Evolutionary conservation across 2,113 vertebrate species (phyloP).

Genomic region (Propithecus coquereli): DNA sequence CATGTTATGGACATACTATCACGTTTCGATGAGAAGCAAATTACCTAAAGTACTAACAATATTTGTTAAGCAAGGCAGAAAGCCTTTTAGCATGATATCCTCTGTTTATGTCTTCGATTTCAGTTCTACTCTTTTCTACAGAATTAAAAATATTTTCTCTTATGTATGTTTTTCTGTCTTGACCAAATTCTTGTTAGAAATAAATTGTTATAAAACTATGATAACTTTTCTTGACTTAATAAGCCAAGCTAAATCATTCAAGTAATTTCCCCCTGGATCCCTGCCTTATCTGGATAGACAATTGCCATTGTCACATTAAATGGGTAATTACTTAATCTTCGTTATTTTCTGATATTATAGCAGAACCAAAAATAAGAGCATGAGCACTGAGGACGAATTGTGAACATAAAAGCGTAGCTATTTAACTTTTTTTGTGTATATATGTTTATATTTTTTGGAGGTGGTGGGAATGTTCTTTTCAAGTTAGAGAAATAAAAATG

Average conservation of each 20-base stretch:
- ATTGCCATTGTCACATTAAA: neutral
- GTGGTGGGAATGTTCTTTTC: neutral
- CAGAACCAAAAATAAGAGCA: neutral
- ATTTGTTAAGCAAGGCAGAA: conserved; percentile 4
- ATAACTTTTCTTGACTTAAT: neutral
- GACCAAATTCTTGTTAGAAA: conserved; percentile 25
- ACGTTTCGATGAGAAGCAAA: conserved; percentile 7
- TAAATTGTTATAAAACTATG: conserved; percentile 33
- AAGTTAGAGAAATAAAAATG: conserved; percentile 32
- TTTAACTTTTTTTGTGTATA: neutral
- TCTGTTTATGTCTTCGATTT: conserved; percentile 35
- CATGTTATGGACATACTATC: neutral
- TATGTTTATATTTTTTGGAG: conserved; percentile 12
- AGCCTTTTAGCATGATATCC: neutral
- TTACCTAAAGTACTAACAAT: neutral
- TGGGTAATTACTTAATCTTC: conserved; percentile 14
- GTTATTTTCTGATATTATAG: conserved; percentile 36
- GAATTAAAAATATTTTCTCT: conserved; percentile 41
- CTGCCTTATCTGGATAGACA: neutral
- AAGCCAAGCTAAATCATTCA: neutral
- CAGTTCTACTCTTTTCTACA: neutral
- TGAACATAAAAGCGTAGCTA: neutral
- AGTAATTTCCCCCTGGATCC: neutral
- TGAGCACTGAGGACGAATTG: neutral
- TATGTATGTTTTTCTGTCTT: conserved; percentile 23